These are phyloP conservation scores for Eulemur macaco DNA, from an alignment of 2,113 vertebrate genomes.

Conservation along the genomic window DNA sequence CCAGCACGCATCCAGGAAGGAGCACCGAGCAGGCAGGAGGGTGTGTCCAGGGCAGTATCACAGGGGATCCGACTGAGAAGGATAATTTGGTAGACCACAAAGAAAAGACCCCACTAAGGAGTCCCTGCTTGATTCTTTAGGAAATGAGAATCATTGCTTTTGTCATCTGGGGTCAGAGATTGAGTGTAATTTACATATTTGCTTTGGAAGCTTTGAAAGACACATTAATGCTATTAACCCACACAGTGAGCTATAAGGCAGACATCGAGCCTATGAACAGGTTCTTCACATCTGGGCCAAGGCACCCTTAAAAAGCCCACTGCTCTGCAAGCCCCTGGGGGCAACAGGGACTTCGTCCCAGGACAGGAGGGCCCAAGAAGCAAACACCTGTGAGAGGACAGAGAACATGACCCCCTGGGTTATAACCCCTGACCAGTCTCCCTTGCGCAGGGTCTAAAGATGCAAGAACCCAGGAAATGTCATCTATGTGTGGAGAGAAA, in stretches of 20 bases:
- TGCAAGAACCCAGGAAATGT: not conserved
- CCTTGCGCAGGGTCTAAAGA: not conserved
- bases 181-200: not conserved
- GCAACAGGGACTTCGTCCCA: not conserved
- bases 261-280: not conserved
- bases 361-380: not conserved
- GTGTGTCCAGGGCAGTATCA: not conserved
- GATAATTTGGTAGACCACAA: not conserved
- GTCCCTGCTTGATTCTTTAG: not conserved
- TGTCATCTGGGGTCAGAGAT: not conserved
- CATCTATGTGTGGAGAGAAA: not conserved
- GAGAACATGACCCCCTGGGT: not conserved
- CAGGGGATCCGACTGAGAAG: not conserved
- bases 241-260: not conserved
- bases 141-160: not conserved
- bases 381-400: not conserved
- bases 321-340: not conserved
- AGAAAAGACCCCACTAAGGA: not conserved
- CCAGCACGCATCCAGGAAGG: not conserved
- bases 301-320: not conserved
- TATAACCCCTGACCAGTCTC: not conserved
- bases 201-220: not conserved
- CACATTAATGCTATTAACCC: not conserved
- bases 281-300: not conserved
- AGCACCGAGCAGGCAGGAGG: rapidly evolving